Conservation (phyloP, 2,113 vertebrate genomes). For the Ceratotherium simum region DNA sequence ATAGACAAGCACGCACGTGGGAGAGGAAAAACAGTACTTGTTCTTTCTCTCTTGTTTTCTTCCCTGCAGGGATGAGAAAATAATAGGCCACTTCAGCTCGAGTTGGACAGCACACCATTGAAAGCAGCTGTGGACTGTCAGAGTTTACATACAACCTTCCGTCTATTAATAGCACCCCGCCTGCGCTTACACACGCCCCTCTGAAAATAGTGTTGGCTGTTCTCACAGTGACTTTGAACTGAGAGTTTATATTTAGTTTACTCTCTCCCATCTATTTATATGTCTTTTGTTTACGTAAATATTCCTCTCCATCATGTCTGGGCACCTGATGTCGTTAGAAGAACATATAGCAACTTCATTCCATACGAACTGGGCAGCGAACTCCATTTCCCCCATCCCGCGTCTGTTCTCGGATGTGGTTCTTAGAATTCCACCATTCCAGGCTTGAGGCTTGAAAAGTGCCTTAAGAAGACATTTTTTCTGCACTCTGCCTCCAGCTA, state of each 20-base stretch:
- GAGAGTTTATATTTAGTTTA: slow-evolving; percentile 77
- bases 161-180: slow-evolving; percentile 66
- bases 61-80: neutral
- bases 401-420: neutral
- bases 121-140: neutral
- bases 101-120: neutral
- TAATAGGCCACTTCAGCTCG: neutral
- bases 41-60: neutral
- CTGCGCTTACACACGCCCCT: slow-evolving; percentile 24
- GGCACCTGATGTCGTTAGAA: slow-evolving; percentile 70
- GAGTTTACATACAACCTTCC: slow-evolving; percentile 42
- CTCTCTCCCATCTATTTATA: slow-evolving; percentile 75
- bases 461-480: neutral
- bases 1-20: rapidly evolving
- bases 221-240: slow-evolving; percentile 76
- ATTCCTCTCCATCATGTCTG: slow-evolving; percentile 58
- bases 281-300: slow-evolving; percentile 77
- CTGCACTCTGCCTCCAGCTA: neutral
- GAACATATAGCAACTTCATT: slow-evolving; percentile 34
- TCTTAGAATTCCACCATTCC: slow-evolving; percentile 47
- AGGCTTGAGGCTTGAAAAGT: slow-evolving; percentile 23
- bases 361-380: neutral
- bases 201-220: slow-evolving; percentile 67
- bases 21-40: no score
- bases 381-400: neutral